A percentile compares a stretch with the other conserved stretches of the same genome.
Evolutionary conservation across 2,888 invertebrate species (phyloP).

Genomic region (Bruchidius siliquastri): DNA sequence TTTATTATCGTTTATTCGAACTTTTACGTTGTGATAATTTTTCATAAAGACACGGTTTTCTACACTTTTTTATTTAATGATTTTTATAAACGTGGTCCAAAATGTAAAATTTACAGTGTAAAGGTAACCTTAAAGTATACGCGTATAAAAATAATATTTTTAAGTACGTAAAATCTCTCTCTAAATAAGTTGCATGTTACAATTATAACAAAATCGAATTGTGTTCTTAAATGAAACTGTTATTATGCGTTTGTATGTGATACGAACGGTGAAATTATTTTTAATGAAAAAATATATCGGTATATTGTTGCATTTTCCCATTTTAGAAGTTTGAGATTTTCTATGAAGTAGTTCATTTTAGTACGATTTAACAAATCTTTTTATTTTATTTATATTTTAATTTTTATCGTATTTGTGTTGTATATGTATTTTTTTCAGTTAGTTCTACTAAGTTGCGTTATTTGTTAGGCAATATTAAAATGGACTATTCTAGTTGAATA

Average conservation of each 20-base stretch:
- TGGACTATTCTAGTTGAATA: constrained; percentile 21
- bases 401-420: constrained; percentile 18
- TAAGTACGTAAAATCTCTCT: constrained; percentile 27
- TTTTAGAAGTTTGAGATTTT: constrained; percentile 1
- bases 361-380: constrained; percentile 2
- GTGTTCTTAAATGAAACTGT: constrained; percentile 28
- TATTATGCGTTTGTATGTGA: constrained; percentile 3
- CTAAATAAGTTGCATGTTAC: constrained; percentile 20
- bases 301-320: constrained; percentile 1
- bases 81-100: constrained; percentile 38
- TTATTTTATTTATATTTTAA: constrained; percentile 18
- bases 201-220: constrained; percentile 21
- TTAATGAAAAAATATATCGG: neutral
- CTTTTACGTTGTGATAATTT: constrained; percentile 38
- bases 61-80: constrained; percentile 21
- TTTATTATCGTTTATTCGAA: constrained; percentile 33
- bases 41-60: constrained; percentile 33
- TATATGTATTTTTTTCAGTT: constrained; percentile 23
- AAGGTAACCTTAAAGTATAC: constrained; percentile 39
- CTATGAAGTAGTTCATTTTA: neutral
- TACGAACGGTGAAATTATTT: constrained; percentile 1
- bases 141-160: constrained; percentile 35
- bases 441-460: constrained; percentile 13
- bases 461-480: constrained; percentile 23
- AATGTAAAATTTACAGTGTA: constrained; percentile 36